Evolutionary conservation across 2,113 vertebrate genomes (phyloP).

Genomic region (Alectura lathami): DNA sequence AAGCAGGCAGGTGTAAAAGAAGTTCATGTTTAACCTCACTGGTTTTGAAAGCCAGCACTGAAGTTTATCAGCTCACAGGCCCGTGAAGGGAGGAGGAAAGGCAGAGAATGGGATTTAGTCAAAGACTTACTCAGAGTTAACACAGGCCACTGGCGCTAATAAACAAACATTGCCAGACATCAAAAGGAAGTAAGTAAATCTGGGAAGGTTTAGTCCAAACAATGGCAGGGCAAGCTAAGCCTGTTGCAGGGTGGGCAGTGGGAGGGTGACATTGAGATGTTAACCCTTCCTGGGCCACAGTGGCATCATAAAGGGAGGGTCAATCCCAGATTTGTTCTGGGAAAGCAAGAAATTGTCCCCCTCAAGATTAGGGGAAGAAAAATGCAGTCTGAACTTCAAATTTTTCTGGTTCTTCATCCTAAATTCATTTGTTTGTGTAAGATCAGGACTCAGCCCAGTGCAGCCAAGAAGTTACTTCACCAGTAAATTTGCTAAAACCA

Average conservation of each 20-base stretch:
- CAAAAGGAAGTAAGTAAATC: constrained; percentile 78
- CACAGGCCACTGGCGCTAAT: constrained; percentile 76
- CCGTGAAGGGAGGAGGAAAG: constrained; percentile 69
- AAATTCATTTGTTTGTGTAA: background rate
- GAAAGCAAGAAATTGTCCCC: background rate
- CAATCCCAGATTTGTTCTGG: background rate
- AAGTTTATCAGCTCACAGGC: constrained; percentile 71
- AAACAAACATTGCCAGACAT: constrained; percentile 79
- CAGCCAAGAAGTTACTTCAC: background rate
- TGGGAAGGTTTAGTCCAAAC: constrained; percentile 73
- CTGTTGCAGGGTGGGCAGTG: constrained; percentile 42
- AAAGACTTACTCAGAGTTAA: constrained; percentile 71
- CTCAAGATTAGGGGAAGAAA: background rate
- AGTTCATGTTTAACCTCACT: constrained; percentile 72
- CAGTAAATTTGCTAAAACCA: no score
- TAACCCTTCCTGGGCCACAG: constrained; percentile 66
- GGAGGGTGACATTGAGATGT: constrained; percentile 55
- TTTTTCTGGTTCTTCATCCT: background rate
- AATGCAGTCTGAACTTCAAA: background rate
- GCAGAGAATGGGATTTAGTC: constrained; percentile 67
- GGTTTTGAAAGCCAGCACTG: constrained; percentile 53
- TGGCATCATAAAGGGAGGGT: background rate
- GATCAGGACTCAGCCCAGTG: background rate
- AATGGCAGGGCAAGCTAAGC: constrained; percentile 72
- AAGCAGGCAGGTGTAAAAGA: constrained; percentile 67